Conservation (phyloP, 2,797 vertebrate species). For the Amblyraja radiata region DNA sequence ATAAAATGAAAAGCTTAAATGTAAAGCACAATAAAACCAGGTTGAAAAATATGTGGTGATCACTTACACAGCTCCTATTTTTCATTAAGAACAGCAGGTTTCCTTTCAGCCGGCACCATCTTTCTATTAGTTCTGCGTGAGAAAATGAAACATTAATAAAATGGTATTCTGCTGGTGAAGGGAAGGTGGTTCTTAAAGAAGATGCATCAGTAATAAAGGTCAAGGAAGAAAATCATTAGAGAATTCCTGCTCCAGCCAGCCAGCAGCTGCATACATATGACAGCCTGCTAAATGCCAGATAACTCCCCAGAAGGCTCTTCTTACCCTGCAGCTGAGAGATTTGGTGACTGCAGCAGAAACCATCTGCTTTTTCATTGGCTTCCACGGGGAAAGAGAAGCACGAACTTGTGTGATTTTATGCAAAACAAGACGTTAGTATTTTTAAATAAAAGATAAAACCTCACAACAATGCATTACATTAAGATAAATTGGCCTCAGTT, state of each 20-base stretch:
- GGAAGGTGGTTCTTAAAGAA: conserved; percentile 51
- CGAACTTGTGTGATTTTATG: neutral
- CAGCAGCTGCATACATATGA: conserved; percentile 50
- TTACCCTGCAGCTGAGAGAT: conserved; percentile 43
- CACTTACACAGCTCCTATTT: conserved; percentile 56
- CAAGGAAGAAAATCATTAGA: conserved; percentile 54
- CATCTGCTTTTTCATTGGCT: conserved; percentile 39
- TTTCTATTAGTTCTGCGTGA: conserved; percentile 54
- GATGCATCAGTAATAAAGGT: conserved; percentile 57
- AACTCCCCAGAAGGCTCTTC: conserved; percentile 50
- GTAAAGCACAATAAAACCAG: conserved; percentile 21
- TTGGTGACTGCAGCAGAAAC: conserved; percentile 41
- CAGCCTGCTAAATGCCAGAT: conserved; percentile 52
- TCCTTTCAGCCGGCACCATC: conserved; percentile 57
- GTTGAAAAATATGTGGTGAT: conserved; percentile 23
- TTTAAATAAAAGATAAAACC: conserved; percentile 43
- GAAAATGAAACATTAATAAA: conserved; percentile 51
- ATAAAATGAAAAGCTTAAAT: neutral
- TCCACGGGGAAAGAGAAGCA: conserved; percentile 39
- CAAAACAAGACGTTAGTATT: conserved; percentile 38
- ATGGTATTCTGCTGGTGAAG: conserved; percentile 48
- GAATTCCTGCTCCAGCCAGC: conserved; percentile 45
- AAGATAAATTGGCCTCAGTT: conserved; percentile 18
- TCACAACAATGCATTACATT: neutral
- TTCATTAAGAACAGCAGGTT: conserved; percentile 54